Conservation (phyloP, 2,113 vertebrate species). For the Syrrhaptes paradoxus region DNA sequence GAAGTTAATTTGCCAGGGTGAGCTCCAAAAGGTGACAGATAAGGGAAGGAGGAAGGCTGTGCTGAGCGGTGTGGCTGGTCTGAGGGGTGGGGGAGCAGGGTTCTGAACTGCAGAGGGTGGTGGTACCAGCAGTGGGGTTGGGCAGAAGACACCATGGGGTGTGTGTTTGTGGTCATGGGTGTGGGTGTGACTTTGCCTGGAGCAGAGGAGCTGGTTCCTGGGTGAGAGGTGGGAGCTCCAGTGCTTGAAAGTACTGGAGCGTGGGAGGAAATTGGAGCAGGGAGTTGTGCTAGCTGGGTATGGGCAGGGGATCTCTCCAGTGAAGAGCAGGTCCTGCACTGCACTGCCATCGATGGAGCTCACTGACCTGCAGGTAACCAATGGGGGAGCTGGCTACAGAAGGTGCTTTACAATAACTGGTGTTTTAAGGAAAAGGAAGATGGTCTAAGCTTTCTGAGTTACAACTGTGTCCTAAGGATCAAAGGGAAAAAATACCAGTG, state of each 20-base stretch:
- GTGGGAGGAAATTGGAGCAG: not conserved
- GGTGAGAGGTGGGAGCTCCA: not conserved
- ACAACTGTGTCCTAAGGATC: not conserved
- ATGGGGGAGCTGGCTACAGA: not conserved
- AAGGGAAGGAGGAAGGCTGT: not conserved
- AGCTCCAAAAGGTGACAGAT: not conserved
- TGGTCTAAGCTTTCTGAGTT: not conserved
- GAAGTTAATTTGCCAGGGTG: not conserved
- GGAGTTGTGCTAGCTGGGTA: not conserved
- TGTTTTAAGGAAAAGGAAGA: not conserved
- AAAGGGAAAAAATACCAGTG: not conserved
- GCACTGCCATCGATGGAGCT: accelerated
- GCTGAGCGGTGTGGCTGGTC: not conserved
- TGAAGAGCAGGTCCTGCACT: accelerated
- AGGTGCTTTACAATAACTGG: not conserved
- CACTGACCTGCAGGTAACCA: not conserved
- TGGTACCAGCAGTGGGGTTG: not conserved
- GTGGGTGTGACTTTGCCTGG: not conserved
- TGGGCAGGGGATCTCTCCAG: not conserved
- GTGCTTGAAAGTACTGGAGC: accelerated
- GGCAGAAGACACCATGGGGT: not conserved
- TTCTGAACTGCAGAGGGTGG: not conserved
- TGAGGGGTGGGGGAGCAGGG: not conserved
- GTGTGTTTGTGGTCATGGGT: not conserved
- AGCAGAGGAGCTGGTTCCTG: not conserved